These are phyloP conservation scores for Kryphioiulus occultus DNA, from an alignment of 2,888 invertebrate genomes.

Conservation along the genomic window DNA sequence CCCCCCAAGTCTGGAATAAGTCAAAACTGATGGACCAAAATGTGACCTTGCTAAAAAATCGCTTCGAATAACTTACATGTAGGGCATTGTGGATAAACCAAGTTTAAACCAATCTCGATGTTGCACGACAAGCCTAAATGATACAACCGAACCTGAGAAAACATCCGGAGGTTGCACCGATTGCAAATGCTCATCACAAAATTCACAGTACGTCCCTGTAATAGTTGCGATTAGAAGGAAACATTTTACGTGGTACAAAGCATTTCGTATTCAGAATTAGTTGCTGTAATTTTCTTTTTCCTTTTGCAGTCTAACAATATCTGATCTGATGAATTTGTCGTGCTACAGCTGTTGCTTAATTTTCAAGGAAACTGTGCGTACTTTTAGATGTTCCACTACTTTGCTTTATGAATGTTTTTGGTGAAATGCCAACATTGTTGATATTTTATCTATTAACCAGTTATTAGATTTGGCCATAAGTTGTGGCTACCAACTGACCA, in stretches of 20 bases:
- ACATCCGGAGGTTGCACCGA: not conserved
- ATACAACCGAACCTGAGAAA: not conserved
- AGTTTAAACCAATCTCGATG: not conserved
- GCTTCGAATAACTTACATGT: not conserved
- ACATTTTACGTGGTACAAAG: no score
- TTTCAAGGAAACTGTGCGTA: slow-evolving; percentile 8
- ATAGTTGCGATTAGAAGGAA: no score
- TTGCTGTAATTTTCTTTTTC: not conserved
- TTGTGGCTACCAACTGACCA: no score
- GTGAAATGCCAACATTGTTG: no score
- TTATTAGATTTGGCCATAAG: no score
- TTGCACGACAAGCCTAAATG: not conserved
- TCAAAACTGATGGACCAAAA: not conserved
- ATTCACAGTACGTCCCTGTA: not conserved
- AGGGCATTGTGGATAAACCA: not conserved
- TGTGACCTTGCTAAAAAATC: not conserved
- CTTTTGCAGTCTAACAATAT: not conserved
- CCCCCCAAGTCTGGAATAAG: no score
- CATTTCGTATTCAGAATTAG: no score
- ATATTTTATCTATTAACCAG: no score
- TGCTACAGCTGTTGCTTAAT: slow-evolving; percentile 42
- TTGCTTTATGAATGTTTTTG: no score
- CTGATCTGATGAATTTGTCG: not conserved
- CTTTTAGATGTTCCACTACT: not conserved
- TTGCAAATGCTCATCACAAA: not conserved